phyloP scores from a whole-genome alignment of 1,140 invertebrate species.

The Anagrus nilaparvatae region DNA sequence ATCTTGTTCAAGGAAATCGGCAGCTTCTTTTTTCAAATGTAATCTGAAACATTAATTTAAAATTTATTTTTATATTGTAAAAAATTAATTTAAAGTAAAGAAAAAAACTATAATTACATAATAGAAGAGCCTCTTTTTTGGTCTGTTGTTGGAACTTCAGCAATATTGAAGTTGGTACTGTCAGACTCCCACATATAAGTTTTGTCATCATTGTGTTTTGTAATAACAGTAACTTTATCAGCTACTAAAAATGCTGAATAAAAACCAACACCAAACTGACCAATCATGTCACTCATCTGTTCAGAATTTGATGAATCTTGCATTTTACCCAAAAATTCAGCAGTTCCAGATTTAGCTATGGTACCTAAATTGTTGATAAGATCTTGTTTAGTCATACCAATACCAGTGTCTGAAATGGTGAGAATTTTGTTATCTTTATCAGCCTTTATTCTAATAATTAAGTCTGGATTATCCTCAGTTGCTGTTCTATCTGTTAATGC shows the following conservation, averaged over 20 bases:
- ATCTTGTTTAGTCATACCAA: slow-evolving; percentile 96
- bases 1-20: slow-evolving; percentile 88
- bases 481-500: slow-evolving; percentile 79
- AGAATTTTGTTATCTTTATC: slow-evolving; percentile 92
- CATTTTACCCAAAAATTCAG: slow-evolving; percentile 93
- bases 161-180: slow-evolving; percentile 76
- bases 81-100: neutral
- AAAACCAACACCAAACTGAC: slow-evolving; percentile 96
- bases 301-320: slow-evolving; percentile 54
- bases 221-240: slow-evolving; percentile 82
- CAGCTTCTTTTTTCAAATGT: slow-evolving; percentile 92
- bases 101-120: slow-evolving; percentile 25
- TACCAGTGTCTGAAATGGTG: slow-evolving; percentile 93
- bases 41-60: slow-evolving; percentile 51
- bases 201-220: slow-evolving; percentile 90
- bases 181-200: slow-evolving; percentile 99
- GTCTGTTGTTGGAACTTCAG: slow-evolving; percentile 87
- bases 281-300: slow-evolving; percentile 79
- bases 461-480: slow-evolving; percentile 68
- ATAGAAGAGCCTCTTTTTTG: slow-evolving; percentile 74
- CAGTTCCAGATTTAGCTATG: slow-evolving; percentile 98
- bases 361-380: slow-evolving; percentile 95
- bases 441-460: slow-evolving; percentile 89
- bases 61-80: too few species aligned
- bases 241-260: slow-evolving; percentile 96